Base-by-base conservation (phyloP, 1,140 invertebrate species). In the Potamilus streckersoni region DNA sequence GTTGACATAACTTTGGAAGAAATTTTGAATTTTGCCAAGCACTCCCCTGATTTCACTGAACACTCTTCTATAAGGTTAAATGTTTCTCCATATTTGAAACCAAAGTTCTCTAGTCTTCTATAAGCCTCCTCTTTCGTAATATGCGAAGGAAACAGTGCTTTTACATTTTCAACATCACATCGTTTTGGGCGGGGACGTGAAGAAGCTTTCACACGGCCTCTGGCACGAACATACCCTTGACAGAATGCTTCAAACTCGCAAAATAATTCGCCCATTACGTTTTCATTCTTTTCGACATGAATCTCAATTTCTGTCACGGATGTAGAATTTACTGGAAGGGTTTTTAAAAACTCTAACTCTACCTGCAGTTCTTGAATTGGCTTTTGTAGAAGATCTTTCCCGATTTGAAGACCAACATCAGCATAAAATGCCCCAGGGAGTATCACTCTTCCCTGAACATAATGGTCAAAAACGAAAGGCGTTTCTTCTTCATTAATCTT, bases 401-500 rank as follows among this genome's bases (percentile, higher is more conserved):
- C 72, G 23, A 75, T 67, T 74, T 72, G 69, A 68, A 79, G 63
- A 8, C 69, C 78, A 63, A 75, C 59, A 65, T 74, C 73, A 17
- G 73, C 61, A 68, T 75, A 79, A 3, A 68, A 38, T 15, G 78
- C 78, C 2, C 73, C 78, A 14, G 78, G 78, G 31, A 79, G 16
- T 60, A 79, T 68, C 2, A 69, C 63, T 6, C 19, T 14, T 2
- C 62, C 65, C 14, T 67, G 58, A 11, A 79, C 78, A 23, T 63
- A 38, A 62, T 75, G 78, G 67, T 75, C 69, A 75, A 68, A 79
- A 55, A 79, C 56, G 55, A 72, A 79, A 15, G 65, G 69, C 11
- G 73, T 72, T 56, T 62, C 69, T 58, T 60, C 49, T 65, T 17
- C 68, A 57, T 62, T 31, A 57, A 76, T 59, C 16, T 70, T 61